These are phyloP conservation scores for Pedicia rivosa DNA, from an alignment of 2,888 invertebrate species.

Conservation along the genomic window DNA sequence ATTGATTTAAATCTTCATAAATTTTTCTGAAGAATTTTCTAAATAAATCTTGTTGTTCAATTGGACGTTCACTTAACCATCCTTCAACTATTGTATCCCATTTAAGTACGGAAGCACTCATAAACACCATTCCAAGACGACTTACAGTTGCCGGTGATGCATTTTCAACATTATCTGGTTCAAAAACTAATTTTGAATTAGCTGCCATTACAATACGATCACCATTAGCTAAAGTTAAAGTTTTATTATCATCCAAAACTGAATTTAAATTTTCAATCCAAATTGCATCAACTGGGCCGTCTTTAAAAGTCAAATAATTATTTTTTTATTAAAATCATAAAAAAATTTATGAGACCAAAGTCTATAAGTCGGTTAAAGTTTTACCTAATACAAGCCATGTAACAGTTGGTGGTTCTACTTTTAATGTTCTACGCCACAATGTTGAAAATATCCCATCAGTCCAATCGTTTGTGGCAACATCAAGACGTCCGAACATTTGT, in stretches of 20 bases:
- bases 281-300: slow-evolving; percentile 75
- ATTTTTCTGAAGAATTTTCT: slow-evolving; percentile 43
- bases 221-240: slow-evolving; percentile 67
- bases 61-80: not conserved
- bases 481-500: slow-evolving; percentile 71
- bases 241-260: slow-evolving; percentile 73
- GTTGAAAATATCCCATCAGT: slow-evolving; percentile 80
- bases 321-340: slow-evolving; percentile 93
- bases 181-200: slow-evolving; percentile 65
- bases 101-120: slow-evolving; percentile 61
- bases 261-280: slow-evolving; percentile 84
- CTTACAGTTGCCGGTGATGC: slow-evolving; percentile 76
- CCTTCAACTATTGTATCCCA: slow-evolving; percentile 45
- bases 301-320: too few relatives aligned
- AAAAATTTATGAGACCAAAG: slow-evolving; percentile 49
- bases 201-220: slow-evolving; percentile 71
- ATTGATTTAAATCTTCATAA: slow-evolving; percentile 50
- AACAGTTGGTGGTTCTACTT: slow-evolving; percentile 48
- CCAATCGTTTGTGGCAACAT: slow-evolving; percentile 79
- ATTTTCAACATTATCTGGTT: slow-evolving; percentile 73
- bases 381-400: slow-evolving; percentile 39
- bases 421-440: slow-evolving; percentile 61
- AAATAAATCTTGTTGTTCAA: not conserved
- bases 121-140: slow-evolving; percentile 74
- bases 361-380: slow-evolving; percentile 1